Conservation (phyloP, 2,888 invertebrate genomes). For the Trissonchulus latispiculum region DNA sequence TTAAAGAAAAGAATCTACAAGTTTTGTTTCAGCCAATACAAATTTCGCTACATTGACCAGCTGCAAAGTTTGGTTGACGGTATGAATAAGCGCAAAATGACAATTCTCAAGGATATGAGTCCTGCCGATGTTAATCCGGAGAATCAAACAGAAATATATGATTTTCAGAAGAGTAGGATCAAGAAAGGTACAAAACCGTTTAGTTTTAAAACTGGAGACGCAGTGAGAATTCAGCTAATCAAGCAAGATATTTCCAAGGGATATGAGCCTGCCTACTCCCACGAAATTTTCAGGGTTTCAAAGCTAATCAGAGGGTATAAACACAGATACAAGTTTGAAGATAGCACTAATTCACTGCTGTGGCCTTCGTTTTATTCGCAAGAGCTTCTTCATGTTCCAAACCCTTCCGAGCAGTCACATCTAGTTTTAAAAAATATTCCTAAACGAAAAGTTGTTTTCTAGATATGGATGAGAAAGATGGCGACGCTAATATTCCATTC, state of each 20-base stretch:
- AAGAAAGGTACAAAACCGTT: not conserved
- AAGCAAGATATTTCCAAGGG: not conserved
- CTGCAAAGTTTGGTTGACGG: not conserved
- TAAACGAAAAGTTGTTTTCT: not conserved
- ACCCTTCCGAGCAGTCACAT: not conserved
- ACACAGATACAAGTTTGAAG: not conserved
- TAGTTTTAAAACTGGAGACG: slow-evolving; percentile 9
- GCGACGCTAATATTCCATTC: no score
- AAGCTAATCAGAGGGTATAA: not conserved
- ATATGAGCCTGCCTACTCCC: slow-evolving; percentile 1
- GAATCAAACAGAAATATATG: slow-evolving; percentile 3
- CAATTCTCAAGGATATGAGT: not conserved
- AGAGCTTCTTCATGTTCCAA: not conserved
- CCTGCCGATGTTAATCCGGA: not conserved
- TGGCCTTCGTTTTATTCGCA: not conserved
- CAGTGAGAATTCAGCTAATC: not conserved
- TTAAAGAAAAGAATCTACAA: slow-evolving; percentile 5
- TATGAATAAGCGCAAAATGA: slow-evolving; percentile 10
- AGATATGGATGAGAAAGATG: not conserved
- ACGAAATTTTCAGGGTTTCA: not conserved
- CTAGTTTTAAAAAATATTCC: not conserved
- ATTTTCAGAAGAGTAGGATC: not conserved
- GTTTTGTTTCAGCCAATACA: slow-evolving; percentile 2
- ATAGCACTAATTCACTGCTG: not conserved
- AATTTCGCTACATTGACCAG: not conserved